Evolutionary conservation across 2,888 invertebrate species (phyloP), one percentile per base, ranked within the genome.

Genomic region (Rugalucina vietnamica): DNA sequence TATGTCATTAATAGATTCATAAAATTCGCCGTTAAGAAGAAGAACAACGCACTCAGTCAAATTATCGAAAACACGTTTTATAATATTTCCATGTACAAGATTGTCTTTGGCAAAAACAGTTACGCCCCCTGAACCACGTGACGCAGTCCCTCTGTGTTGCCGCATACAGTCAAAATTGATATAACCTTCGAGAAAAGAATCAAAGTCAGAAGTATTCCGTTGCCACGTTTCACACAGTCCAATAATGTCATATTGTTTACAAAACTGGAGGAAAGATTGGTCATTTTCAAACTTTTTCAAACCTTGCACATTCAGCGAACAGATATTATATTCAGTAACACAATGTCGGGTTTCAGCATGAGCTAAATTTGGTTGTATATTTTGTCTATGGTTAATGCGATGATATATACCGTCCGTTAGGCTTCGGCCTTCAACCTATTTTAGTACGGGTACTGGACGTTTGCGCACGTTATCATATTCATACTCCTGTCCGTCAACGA

Each of bases 171-270:
- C 79, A 79, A 73, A 79, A 43, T 60, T 79, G 24, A 24, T 27
- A 37, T 71, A 73, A 29, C 73, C 79, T n/a, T 72, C 60, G 14
- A 79, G 29, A 43, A 79, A 34, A 21, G 36, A 72, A 21, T 29
- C 29, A 60, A 57, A 79, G 18, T 79, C 50, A 32, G 37, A n/a
- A 18, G 29, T 39, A 36, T 29, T 34, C 29, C 70, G 70, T 50
- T 78, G 78, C 78, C 78, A 78, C 24, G 78, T 78, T 34, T 78
- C 78, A 72, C 39, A 57, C 21, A 78, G 24, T 27, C 57, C 49
- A 21, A 78, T 60, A 29, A 72, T 60, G 27, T 72, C 71, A 18
- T 54, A 57, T 50, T 49, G 3, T 57, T 43, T 50, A 24, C 72
- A 78, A 72, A 71, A 70, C 3, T 70, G n/a, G 5, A 60, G 12